These are phyloP conservation scores for Hypsopygia costalis DNA, from an alignment of 2,888 invertebrate species.

Conservation along the genomic window DNA sequence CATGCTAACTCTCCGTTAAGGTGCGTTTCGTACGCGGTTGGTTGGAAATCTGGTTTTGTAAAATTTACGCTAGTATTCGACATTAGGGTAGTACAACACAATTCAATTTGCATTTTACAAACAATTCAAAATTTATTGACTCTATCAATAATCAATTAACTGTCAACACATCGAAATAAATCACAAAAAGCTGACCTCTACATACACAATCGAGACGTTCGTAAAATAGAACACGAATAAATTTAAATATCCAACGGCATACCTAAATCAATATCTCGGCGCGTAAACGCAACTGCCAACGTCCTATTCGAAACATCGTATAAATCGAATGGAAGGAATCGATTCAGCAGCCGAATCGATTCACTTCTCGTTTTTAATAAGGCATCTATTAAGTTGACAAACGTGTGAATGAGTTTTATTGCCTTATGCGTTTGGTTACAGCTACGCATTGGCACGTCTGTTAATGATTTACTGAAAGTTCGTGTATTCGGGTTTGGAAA, in stretches of 20 bases:
- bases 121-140: constrained; percentile 22
- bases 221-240: constrained; percentile 59
- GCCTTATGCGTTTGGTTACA: constrained; percentile 60
- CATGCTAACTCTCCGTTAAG: too few species aligned
- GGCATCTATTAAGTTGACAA: constrained; percentile 71
- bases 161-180: constrained; percentile 46
- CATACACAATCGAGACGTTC: constrained; percentile 44
- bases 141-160: constrained; percentile 50
- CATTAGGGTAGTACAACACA: too few species aligned
- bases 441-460: constrained; percentile 62
- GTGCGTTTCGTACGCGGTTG: too few species aligned
- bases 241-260: constrained; percentile 47
- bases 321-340: constrained; percentile 50
- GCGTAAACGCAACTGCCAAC: constrained; percentile 54
- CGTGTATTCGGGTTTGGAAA: too few species aligned
- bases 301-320: constrained; percentile 52
- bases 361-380: constrained; percentile 71
- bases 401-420: constrained; percentile 78
- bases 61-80: too few species aligned
- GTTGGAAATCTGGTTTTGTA: too few species aligned
- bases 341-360: constrained; percentile 53
- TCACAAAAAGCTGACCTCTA: constrained; percentile 50
- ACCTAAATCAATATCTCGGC: constrained; percentile 42
- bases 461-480: constrained; percentile 61
- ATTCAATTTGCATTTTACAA: too few species aligned